Conservation (phyloP, 2,797 vertebrate species). For the Lepilemur septentrionalis region DNA sequence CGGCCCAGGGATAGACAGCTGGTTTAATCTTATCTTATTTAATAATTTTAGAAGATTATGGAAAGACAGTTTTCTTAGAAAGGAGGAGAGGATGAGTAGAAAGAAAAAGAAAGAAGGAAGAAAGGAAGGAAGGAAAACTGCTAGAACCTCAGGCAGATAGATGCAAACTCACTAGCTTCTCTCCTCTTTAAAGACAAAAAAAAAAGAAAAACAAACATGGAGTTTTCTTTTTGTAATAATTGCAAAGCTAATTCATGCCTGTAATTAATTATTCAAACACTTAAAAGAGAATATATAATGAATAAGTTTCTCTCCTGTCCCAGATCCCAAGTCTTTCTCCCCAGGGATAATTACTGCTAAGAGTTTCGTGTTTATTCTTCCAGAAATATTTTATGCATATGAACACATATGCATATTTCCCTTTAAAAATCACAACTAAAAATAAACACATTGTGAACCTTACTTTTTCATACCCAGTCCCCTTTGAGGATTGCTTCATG, state of each 20-base stretch:
- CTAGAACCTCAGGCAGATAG: neutral
- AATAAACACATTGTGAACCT: neutral
- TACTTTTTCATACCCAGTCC: neutral
- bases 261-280: neutral
- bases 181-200: neutral
- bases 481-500: neutral
- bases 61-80: neutral
- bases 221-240: constrained; percentile 7
- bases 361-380: neutral
- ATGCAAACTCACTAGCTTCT: neutral
- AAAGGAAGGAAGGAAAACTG: neutral
- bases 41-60: neutral
- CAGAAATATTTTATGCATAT: neutral
- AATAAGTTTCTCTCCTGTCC: neutral
- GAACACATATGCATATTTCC: neutral
- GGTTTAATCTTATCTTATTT: neutral
- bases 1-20: neutral
- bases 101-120: neutral
- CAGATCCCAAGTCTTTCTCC: neutral
- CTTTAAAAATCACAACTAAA: constrained; percentile 14
- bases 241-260: neutral
- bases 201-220: neutral
- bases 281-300: neutral
- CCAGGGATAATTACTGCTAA: neutral
- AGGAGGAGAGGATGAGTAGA: neutral